Conservation (phyloP, 2,113 vertebrate species). For the Pipa parva region DNA sequence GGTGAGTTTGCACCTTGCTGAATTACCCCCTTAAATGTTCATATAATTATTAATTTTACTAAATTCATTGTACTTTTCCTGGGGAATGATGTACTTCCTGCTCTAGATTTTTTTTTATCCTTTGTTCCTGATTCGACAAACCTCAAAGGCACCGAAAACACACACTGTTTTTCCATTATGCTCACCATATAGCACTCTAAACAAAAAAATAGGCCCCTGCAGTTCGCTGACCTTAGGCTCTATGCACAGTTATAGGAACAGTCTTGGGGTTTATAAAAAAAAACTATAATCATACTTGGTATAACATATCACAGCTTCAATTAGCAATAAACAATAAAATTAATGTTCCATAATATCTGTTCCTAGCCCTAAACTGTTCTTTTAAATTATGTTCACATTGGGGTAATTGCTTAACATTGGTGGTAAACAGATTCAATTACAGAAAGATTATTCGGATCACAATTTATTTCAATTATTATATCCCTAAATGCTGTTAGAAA, state of each 20-base stretch:
- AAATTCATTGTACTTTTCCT: no score
- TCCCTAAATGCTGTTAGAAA: not conserved
- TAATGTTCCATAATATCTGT: not conserved
- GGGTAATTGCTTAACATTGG: not conserved
- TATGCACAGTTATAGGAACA: not conserved
- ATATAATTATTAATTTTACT: no score
- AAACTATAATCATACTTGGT: not conserved
- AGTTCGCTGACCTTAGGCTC: not conserved
- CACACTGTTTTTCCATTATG: not conserved
- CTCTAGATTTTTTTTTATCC: not conserved
- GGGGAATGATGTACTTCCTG: no score
- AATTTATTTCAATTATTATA: not conserved
- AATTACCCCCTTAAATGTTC: no score
- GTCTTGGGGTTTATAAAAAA: not conserved
- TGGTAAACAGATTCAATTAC: not conserved
- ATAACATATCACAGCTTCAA: not conserved
- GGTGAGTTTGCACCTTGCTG: no score
- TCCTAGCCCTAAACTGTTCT: not conserved
- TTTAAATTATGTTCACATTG: not conserved
- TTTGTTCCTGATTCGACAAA: not conserved
- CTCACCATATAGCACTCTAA: not conserved
- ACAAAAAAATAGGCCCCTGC: not conserved
- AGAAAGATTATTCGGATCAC: not conserved
- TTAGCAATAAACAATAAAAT: not conserved
- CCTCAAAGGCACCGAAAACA: not conserved